These are phyloP conservation scores for Acropternis orthonyx DNA, from an alignment of 2,797 vertebrate species.

Conservation along the genomic window DNA sequence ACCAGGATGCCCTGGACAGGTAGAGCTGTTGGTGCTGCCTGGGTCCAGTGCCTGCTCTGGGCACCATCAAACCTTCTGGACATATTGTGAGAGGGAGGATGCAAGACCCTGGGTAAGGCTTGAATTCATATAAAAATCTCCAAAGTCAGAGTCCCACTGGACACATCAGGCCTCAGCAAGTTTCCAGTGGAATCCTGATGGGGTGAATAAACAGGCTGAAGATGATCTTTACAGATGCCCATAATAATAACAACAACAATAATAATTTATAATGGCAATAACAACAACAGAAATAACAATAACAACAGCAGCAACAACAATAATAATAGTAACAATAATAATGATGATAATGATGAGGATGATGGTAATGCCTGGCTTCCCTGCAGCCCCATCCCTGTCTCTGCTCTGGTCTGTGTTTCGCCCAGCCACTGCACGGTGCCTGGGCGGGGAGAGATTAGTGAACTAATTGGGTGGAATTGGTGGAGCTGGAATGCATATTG, in stretches of 20 bases:
- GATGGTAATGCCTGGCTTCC: background rate
- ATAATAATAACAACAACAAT: background rate
- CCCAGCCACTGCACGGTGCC: background rate
- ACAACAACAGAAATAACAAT: background rate
- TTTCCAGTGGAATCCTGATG: background rate
- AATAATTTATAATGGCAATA: background rate
- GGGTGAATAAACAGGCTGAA: background rate
- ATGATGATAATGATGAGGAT: background rate
- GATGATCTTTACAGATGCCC: background rate
- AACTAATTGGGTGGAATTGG: constrained; percentile 8
- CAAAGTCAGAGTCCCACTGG: background rate
- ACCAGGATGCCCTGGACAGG: background rate
- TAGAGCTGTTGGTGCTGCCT: background rate
- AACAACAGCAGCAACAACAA: no score
- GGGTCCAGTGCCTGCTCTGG: background rate
- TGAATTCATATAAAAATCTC: background rate
- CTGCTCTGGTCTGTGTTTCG: accelerated
- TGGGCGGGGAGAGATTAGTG: background rate
- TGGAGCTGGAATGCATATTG: background rate
- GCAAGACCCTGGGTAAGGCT: background rate
- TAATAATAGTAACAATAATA: accelerated
- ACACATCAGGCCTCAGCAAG: accelerated
- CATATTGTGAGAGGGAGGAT: background rate
- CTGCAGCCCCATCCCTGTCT: background rate
- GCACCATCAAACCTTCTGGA: accelerated